Conservation (phyloP, 2,888 invertebrate species). For the Periphyllus acericola region DNA sequence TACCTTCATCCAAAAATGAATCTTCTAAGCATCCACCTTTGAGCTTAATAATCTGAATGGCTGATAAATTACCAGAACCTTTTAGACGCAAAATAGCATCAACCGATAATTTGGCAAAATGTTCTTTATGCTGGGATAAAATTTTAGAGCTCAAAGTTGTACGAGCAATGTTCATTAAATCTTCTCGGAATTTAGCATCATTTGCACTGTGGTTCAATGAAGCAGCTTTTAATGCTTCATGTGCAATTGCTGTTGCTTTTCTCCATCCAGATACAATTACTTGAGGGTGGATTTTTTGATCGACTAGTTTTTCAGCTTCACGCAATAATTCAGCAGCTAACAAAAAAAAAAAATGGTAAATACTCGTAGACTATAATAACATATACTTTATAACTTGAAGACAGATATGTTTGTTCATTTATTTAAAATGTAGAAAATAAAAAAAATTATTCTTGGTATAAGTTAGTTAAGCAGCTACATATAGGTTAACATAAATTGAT, state of each 20-base stretch:
- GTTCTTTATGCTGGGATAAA: conserved; percentile 94
- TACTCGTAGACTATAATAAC: neutral
- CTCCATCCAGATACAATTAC: conserved; percentile 97
- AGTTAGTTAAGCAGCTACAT: no score
- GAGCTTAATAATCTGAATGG: conserved; percentile 94
- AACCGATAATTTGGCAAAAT: conserved; percentile 94
- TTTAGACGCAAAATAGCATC: conserved; percentile 89
- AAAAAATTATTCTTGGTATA: no score
- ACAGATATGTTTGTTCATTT: no score
- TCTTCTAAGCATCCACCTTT: conserved; percentile 92
- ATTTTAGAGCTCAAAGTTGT: conserved; percentile 99
- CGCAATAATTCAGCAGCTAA: conserved; percentile 67
- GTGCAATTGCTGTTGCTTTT: conserved; percentile 84
- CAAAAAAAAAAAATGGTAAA: neutral
- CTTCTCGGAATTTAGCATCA: conserved; percentile 81
- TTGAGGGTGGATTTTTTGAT: conserved; percentile 97
- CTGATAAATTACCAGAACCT: conserved; percentile 92
- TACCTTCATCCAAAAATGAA: conserved; percentile 92
- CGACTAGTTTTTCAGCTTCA: conserved; percentile 93
- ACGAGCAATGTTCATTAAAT: conserved; percentile 94
- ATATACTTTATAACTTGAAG: no score
- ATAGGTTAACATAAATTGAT: no score
- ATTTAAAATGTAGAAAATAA: neutral
- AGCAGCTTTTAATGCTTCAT: conserved; percentile 80
- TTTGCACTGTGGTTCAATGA: conserved; percentile 85